A percentile compares a stretch with the other conserved stretches of the same genome.
Evolutionary conservation across 2,113 vertebrate genomes (phyloP).

Genomic region (Isichthys henryi): DNA sequence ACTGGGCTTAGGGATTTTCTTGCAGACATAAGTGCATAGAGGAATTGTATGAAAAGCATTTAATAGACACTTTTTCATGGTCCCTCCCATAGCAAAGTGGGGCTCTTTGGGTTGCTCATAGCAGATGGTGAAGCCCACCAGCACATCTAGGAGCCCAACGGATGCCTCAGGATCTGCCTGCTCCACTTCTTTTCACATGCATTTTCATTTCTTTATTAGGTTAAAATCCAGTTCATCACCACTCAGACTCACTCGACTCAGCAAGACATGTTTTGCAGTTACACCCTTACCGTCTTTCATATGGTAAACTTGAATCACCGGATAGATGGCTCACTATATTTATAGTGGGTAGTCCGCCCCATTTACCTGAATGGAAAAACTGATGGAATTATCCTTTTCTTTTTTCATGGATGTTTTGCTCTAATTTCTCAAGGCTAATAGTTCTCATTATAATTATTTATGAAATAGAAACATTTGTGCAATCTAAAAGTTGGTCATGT

Average conservation of each 20-base stretch:
- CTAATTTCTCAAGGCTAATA: too few relatives aligned
- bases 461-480: too few relatives aligned
- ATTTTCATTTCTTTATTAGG: constrained; percentile 6
- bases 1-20: not conserved
- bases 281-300: not conserved
- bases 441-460: too few relatives aligned
- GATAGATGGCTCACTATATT: not conserved
- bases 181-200: not conserved
- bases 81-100: not conserved
- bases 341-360: not conserved
- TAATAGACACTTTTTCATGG: not conserved
- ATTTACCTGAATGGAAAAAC: not conserved
- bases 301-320: not conserved
- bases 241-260: not conserved
- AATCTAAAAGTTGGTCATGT: not conserved
- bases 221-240: not conserved
- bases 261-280: not conserved
- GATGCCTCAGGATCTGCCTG: not conserved
- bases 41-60: not conserved
- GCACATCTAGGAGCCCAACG: not conserved
- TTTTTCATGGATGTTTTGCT: too few relatives aligned
- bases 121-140: not conserved
- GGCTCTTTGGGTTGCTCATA: not conserved
- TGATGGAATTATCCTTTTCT: not conserved
- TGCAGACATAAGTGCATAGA: not conserved